Base-by-base conservation (phyloP, 1,140 invertebrate species). In the Coenobita brevimanus region DNA sequence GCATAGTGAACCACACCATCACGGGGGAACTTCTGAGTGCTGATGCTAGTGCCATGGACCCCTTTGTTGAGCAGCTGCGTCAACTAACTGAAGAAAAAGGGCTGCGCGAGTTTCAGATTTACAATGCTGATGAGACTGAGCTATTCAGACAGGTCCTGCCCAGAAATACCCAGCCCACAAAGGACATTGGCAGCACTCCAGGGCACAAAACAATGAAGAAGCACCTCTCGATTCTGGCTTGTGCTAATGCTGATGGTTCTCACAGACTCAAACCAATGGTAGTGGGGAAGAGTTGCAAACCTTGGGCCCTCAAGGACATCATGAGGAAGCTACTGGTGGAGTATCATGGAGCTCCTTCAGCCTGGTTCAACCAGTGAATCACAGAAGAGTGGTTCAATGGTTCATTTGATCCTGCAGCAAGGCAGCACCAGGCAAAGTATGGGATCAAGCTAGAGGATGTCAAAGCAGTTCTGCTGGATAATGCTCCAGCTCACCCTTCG, bases 241-340 rank as follows among this genome's bases (percentile, higher is more conserved):
- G n/a, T n/a, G n/a, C n/a, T n/a, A n/a, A n/a, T n/a, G n/a, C n/a
- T n/a, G n/a, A n/a, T n/a, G n/a, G n/a, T n/a, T n/a, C n/a, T n/a
- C n/a, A n/a, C n/a, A n/a, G 17, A 21, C 91, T 60, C 73, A 89
- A 80, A 81, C 33, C 15, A 38, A 33, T 83, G 15, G 24, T 54
- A 21, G 62, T 36, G 24, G 41, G 46, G 17, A 78, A 38, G 38
- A n/a, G 64, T 43, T 10, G 10, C 21, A 1, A 21, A 3, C 60
- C 43, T 2, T 38, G 93, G n/a, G 95, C 94, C 90, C 94, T 93
- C 81, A 94, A 91, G 10, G 95, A 93, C 84, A 95, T 95, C 36
- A 94, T 94, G 4, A 95, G 3, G n/a, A 43, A 43, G 21, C 41
- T 43, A 3, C 73, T 17, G 24, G 41, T 76, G 3, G 21, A 27